Base-by-base conservation (phyloP, 2,888 invertebrate species). In the Tenthredo distinguenda region DNA sequence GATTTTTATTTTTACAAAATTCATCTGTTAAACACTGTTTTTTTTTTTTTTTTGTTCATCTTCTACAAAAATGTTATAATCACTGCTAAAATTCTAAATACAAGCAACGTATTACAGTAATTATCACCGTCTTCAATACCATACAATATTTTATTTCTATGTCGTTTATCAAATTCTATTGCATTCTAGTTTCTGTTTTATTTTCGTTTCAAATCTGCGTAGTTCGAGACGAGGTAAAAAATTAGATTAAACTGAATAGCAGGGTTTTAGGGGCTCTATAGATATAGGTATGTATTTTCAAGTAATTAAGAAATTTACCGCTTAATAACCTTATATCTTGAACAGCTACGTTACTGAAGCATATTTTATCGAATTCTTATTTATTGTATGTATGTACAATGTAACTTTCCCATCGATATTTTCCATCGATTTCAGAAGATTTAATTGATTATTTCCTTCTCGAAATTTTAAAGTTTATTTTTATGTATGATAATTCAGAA, bases 1-100 rank as follows among this genome's bases (percentile, higher is more conserved):
- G 58, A 58, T 81, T 62, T 81, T 81, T 81, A 81, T 81, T 81
- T 62, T 81, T 81, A 81, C 37, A 81, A 81, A 81, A 81, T 58
- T 62, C 62, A 81, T 81, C 37, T 26, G 37, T 15, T 40, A 12
- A 62, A 62, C 65, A 31, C 4, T 21, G 40, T 18, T 18, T 18
- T 37, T 71, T 37, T 71, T 37, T 37, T 37, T 71, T 34, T 68
- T 50, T 12, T 2, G 7, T 58, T 12, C 2, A 5, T 26, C 18
- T 79, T 79, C 79, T 81, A 81, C 62, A 81, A 81, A 77, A 79
- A n/a, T 62, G 40, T 47, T 58, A 72, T 72, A 40, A n/a, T 62
- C n/a, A 58, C n/a, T 12, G 21, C 62, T 81, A 81, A 21, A 58
- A 62, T 58, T 62, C 34, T 81, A 37, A 62, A 50, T 81, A 58